These are phyloP conservation scores for Ceryle rudis DNA, from an alignment of 2,797 vertebrate species.

Conservation along the genomic window DNA sequence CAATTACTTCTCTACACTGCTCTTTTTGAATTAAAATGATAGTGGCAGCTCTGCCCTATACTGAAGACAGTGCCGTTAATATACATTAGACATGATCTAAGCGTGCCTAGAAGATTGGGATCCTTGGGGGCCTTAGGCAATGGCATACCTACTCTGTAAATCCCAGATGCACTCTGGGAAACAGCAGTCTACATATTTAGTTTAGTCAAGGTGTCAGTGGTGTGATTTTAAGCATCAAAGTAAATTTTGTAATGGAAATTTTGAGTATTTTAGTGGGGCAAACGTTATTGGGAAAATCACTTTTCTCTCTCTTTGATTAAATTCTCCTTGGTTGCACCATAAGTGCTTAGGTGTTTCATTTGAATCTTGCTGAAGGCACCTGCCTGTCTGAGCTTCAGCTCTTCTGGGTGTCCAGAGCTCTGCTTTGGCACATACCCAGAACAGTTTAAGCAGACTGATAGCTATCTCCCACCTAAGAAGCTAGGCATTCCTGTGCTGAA, in stretches of 20 bases:
- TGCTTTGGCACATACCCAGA: conserved; percentile 49
- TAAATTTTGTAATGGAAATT: conserved; percentile 7
- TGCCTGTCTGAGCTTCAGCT: conserved; percentile 50
- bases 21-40: conserved; percentile 29
- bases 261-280: background rate
- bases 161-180: background rate
- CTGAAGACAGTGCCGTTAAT: background rate
- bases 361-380: conserved; percentile 56
- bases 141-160: background rate
- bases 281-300: background rate
- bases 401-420: conserved; percentile 63
- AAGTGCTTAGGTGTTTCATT: conserved; percentile 7
- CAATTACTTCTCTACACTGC: background rate
- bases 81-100: background rate
- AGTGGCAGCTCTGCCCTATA: background rate
- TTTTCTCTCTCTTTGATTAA: conserved; percentile 36
- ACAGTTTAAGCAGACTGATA: conserved; percentile 63
- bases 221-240: background rate
- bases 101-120: background rate
- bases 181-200: background rate
- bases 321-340: background rate
- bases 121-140: background rate
- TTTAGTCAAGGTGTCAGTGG: background rate
- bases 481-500: conserved; percentile 32
- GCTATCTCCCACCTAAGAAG: conserved; percentile 60